Conservation (phyloP, 2,113 vertebrate genomes). For the Hippoglossus stenolepis region DNA sequence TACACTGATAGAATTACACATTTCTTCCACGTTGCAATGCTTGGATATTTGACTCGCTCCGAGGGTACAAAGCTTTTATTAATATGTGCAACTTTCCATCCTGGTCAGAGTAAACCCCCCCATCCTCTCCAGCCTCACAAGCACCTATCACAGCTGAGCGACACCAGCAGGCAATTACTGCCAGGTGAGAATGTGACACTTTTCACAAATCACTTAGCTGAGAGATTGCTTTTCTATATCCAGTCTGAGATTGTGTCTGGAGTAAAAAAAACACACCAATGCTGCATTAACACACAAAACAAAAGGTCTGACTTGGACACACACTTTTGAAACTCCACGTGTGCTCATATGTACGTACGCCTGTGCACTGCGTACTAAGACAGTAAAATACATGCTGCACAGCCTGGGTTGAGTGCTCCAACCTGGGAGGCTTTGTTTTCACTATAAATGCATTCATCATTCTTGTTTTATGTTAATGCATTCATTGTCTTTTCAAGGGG, state of each 20-base stretch:
- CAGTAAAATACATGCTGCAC: neutral
- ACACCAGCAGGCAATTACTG: constrained; percentile 68
- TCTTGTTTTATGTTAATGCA: too few species aligned
- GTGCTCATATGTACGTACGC: neutral
- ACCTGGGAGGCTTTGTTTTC: too few species aligned
- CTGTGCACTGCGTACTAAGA: neutral
- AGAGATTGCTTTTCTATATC: constrained; percentile 66
- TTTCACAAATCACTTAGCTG: constrained; percentile 72
- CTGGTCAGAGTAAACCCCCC: constrained; percentile 15
- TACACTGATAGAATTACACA: neutral
- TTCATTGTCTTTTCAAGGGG: too few species aligned
- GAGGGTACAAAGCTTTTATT: neutral
- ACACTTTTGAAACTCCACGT: neutral
- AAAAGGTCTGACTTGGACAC: neutral
- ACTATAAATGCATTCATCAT: too few species aligned
- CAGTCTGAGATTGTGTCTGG: constrained; percentile 45
- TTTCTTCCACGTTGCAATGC: constrained; percentile 3
- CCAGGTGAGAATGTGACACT: constrained; percentile 70
- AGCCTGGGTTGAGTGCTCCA: too few species aligned
- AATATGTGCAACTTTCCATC: constrained; percentile 22
- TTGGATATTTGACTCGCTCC: constrained; percentile 17
- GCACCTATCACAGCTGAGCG: constrained; percentile 49
- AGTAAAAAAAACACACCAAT: neutral
- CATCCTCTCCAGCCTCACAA: constrained; percentile 27
- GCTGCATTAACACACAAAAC: constrained; percentile 5